Conservation (phyloP, 30 jellyfish, hydroid and myxozoan species). For the Mastigias papua region DNA sequence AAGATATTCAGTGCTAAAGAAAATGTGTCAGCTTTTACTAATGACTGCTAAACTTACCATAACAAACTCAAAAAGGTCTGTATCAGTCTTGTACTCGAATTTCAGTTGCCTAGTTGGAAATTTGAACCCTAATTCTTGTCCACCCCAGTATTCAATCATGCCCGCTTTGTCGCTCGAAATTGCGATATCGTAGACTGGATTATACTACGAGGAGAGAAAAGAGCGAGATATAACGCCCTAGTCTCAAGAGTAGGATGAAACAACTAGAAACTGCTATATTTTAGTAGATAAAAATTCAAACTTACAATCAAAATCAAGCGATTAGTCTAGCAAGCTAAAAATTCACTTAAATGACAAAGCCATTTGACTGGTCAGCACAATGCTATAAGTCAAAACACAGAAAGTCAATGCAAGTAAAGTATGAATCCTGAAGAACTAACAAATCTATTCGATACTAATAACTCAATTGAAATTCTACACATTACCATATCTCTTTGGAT, state of each 20-base stretch:
- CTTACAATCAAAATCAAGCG: not conserved
- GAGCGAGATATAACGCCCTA: too few species aligned
- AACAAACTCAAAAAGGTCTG: conserved; percentile 94
- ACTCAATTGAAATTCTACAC: too few species aligned
- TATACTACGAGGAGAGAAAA: conserved; percentile 58
- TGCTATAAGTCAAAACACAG: not conserved
- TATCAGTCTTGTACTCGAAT: conserved; percentile 97
- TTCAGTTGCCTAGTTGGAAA: conserved; percentile 81
- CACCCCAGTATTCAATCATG: conserved; percentile 99
- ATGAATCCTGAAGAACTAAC: too few species aligned
- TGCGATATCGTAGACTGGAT: conserved; percentile 88
- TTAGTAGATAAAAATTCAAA: not conserved
- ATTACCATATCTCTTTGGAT: too few species aligned
- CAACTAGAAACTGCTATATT: not conserved
- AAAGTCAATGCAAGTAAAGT: too few species aligned
- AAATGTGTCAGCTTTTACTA: too few species aligned
- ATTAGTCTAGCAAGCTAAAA: not conserved
- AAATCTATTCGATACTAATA: too few species aligned
- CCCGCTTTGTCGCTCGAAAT: conserved; percentile 97
- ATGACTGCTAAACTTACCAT: conserved; percentile 79
- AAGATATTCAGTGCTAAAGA: too few species aligned
- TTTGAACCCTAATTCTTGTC: conserved; percentile 83
- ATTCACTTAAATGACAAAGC: not conserved
- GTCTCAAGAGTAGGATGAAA: not conserved
- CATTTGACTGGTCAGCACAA: not conserved